Evolutionary conservation across 2,797 vertebrate species (phyloP).

Genomic region (Amblyraja radiata): DNA sequence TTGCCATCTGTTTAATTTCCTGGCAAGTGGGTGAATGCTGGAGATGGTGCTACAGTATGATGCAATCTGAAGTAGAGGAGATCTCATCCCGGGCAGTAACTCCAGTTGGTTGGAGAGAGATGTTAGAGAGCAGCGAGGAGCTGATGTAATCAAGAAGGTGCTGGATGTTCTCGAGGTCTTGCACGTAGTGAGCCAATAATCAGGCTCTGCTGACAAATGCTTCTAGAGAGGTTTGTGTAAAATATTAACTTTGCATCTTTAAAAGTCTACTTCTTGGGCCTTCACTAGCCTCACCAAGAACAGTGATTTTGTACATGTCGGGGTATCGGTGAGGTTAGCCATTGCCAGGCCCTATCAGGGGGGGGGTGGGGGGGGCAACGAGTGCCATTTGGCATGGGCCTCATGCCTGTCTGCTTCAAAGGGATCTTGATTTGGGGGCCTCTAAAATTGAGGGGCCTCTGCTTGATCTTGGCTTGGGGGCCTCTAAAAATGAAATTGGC

Average conservation of each 20-base stretch:
- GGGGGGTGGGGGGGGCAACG: too few relatives aligned
- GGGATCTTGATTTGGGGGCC: too few relatives aligned
- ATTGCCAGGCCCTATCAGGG: background rate
- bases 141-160: background rate
- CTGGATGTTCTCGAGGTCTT: background rate
- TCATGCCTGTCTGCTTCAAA: too few relatives aligned
- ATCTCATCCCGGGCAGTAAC: background rate
- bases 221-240: background rate
- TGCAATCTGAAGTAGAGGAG: background rate
- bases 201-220: background rate
- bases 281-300: background rate
- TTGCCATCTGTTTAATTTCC: constrained; percentile 16
- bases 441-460: too few relatives aligned
- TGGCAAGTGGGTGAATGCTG: background rate
- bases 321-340: background rate
- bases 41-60: background rate
- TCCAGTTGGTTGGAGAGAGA: background rate
- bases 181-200: background rate
- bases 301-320: background rate
- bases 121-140: background rate
- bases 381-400: too few relatives aligned
- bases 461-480: too few relatives aligned
- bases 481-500: too few relatives aligned
- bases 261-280: background rate
- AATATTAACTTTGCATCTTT: background rate